These are phyloP conservation scores for Natator depressus DNA, from an alignment of 2,113 vertebrate species.

Conservation along the genomic window DNA sequence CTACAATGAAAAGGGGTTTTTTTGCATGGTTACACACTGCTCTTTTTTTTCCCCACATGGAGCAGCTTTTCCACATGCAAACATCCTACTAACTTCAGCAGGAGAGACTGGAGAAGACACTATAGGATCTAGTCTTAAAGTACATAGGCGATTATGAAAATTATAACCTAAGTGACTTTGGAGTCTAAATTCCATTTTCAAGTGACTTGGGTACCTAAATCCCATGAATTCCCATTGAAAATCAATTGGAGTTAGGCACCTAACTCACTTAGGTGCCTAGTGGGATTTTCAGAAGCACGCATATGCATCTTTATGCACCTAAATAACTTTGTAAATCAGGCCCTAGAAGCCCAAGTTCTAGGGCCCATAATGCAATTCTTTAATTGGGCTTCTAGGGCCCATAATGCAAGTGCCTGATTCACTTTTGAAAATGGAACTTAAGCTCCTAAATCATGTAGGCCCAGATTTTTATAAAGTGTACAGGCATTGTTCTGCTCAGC, in stretches of 20 bases:
- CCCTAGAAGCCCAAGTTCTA: background rate
- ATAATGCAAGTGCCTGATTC: background rate
- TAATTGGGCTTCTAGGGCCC: too few species aligned
- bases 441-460: background rate
- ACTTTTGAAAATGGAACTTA: background rate
- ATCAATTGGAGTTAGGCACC: background rate
- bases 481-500: background rate
- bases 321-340: background rate
- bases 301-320: background rate
- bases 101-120: background rate
- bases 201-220: background rate
- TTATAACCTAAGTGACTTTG: background rate
- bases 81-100: background rate
- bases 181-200: background rate
- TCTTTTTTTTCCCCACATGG: too few species aligned
- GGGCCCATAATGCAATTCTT: too few species aligned
- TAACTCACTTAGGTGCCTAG: background rate
- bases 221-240: background rate
- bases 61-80: background rate
- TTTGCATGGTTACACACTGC: background rate
- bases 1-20: background rate
- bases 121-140: background rate
- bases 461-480: background rate
- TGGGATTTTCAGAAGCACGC: background rate
- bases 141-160: background rate